A percentile compares a stretch with the other conserved stretches of the same genome.
These are phyloP conservation scores for Panthera leo DNA, from an alignment of 2,113 vertebrate genomes.

Conservation along the genomic window DNA sequence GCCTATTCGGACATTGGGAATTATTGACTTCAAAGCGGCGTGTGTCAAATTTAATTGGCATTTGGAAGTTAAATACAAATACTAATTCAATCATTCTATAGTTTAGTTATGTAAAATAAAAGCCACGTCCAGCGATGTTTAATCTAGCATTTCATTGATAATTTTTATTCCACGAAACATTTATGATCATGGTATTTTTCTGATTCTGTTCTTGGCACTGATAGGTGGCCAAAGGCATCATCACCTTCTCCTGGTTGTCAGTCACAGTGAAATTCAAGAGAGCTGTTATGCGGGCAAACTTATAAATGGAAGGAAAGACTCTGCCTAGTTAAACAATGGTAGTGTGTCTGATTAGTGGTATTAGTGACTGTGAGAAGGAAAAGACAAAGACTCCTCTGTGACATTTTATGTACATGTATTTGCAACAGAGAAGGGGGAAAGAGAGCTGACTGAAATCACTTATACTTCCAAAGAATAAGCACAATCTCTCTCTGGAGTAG, in stretches of 20 bases:
- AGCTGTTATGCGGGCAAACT: not conserved
- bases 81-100: not conserved
- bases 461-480: not conserved
- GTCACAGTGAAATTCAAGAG: slow-evolving; percentile 8
- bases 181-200: slow-evolving; percentile 24
- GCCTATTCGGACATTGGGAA: not conserved
- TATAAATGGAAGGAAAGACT: slow-evolving; percentile 3
- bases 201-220: slow-evolving; percentile 26
- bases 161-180: slow-evolving; percentile 25
- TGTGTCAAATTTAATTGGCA: not conserved
- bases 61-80: slow-evolving; percentile 27
- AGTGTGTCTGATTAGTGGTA: not conserved
- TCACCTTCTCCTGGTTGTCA: slow-evolving; percentile 25
- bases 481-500: slow-evolving; percentile 9
- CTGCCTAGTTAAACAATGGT: not conserved
- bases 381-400: slow-evolving; percentile 23
- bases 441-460: slow-evolving; percentile 44
- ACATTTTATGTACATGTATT: slow-evolving; percentile 48
- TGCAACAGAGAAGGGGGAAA: not conserved
- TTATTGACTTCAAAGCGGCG: not conserved
- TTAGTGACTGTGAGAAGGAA: not conserved
- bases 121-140: slow-evolving; percentile 24
- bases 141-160: not conserved
- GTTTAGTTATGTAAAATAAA: slow-evolving; percentile 42
- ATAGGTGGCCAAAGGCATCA: not conserved